phyloP scores from a whole-genome alignment of 2,888 invertebrate species.

The Gymnosoma rotundatum region DNA sequence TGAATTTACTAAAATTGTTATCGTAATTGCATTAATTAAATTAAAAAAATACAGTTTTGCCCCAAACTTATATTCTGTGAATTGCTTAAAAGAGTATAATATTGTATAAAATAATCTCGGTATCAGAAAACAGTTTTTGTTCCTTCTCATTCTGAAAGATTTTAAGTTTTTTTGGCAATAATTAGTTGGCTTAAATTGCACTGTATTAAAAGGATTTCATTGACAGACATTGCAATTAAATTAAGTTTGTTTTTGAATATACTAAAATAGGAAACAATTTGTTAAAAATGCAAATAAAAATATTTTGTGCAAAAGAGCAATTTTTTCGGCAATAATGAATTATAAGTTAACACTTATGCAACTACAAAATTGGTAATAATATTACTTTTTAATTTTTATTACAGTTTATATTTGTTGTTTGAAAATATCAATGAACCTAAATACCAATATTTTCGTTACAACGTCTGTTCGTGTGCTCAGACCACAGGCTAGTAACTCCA shows the following conservation, averaged over 20 bases:
- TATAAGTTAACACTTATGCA: too few species aligned
- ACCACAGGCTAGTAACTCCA: too few species aligned
- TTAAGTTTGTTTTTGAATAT: slow-evolving; percentile 60
- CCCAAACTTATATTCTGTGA: neutral
- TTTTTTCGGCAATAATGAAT: neutral
- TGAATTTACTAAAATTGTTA: neutral
- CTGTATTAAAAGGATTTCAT: slow-evolving; percentile 64
- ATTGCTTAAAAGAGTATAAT: neutral
- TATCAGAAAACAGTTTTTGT: neutral
- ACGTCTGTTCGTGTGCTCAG: too few species aligned
- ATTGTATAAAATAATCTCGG: neutral
- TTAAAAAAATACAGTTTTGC: neutral
- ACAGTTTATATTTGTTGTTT: too few species aligned
- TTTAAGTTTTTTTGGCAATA: slow-evolving; percentile 46
- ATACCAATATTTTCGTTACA: too few species aligned
- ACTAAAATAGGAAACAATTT: slow-evolving; percentile 27
- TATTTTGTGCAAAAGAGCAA: neutral
- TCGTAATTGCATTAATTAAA: neutral
- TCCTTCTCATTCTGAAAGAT: neutral
- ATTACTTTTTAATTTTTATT: too few species aligned
- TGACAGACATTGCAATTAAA: slow-evolving; percentile 67
- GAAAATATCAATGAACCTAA: too few species aligned
- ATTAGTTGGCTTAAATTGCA: slow-evolving; percentile 52
- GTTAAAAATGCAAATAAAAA: neutral
- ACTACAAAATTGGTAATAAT: too few species aligned